Base-by-base conservation (phyloP, 2,888 invertebrate genomes). In the Notodromas monacha region DNA sequence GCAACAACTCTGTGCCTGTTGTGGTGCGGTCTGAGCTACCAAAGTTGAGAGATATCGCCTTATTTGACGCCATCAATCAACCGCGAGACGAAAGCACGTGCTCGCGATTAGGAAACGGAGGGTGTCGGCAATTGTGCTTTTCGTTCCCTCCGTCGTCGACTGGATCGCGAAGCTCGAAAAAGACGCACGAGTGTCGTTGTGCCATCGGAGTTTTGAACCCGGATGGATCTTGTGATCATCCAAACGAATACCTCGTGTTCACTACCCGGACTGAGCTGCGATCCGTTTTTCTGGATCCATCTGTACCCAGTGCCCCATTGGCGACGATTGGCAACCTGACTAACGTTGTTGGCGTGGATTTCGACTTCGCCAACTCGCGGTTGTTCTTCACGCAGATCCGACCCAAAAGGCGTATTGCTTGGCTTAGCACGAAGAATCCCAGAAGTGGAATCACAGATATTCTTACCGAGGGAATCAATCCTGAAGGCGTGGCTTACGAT, bases 71-170 rank as follows among this genome's bases (percentile, higher is more conserved):
- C 3, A 65, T 65, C 36, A 73, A 69, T 42, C 92, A 92, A 47
- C 86, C 86, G 0, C 28, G 29, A 8, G 32, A 30, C 31, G 40
- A 39, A 12, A 77, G 76, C 44, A 76, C 76, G 1, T 81, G 79
- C 42, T 56, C 61, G 12, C 59, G 63, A 3, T 34, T 38, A 11
- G 66, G 65, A 1, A 73, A 70, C 40, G 72, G 73, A 1, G 70
- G 68, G 11, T 96, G 92, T 46, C 70, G 77, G 30, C 92, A 96
- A 43, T 57, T 96, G 0, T 96, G 96, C 47, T 92, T 92, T 50
- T 73, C 86, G 27, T 67, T 68, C 43, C 81, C 86, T 1, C 27
- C 12, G 8, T 13, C 10, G 12, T 21, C 21, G 8, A 21, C 21
- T 8, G 6, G 8, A 21, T 8, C 21, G 6, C 21, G n/a, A 6